phyloP scores from a whole-genome alignment of 2,113 vertebrate genomes.

The Trachemys scripta region DNA sequence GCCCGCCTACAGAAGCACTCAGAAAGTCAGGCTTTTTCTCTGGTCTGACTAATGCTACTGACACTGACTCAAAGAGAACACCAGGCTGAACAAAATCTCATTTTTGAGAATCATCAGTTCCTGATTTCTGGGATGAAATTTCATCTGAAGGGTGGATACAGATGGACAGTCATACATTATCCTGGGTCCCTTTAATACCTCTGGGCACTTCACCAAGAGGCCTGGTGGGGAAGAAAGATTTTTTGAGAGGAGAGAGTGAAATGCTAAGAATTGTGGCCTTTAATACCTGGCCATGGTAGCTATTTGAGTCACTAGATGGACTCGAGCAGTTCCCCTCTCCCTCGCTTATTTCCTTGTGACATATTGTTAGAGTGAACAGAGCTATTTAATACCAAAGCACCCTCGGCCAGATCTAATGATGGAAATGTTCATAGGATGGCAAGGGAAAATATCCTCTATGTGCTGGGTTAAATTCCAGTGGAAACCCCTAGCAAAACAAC shows the following conservation, averaged over 20 bases:
- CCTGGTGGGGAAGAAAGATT: not conserved
- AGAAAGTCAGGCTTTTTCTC: not conserved
- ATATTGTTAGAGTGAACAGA: slow-evolving; percentile 15
- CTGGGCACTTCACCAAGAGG: slow-evolving; percentile 1
- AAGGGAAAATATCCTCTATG: not conserved
- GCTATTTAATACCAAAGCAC: not conserved
- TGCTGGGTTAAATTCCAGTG: not conserved
- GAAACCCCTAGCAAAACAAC: not conserved
- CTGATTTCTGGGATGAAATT: slow-evolving; percentile 37
- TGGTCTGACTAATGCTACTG: not conserved
- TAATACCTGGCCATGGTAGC: not conserved
- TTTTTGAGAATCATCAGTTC: not conserved
- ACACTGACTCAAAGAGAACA: not conserved
- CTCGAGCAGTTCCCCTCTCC: not conserved
- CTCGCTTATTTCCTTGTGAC: not conserved
- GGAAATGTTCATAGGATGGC: not conserved
- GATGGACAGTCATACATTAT: not conserved
- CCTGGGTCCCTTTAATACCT: not conserved
- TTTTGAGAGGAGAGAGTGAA: not conserved
- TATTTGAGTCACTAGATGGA: not conserved
- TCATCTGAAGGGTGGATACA: not conserved
- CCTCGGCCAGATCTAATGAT: not conserved
- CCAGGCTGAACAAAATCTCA: not conserved
- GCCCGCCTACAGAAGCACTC: fast-evolving
- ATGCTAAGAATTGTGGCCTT: slow-evolving; percentile 24